Conservation (phyloP, 2,888 invertebrate species). For the Drosophila longiperda region DNA sequence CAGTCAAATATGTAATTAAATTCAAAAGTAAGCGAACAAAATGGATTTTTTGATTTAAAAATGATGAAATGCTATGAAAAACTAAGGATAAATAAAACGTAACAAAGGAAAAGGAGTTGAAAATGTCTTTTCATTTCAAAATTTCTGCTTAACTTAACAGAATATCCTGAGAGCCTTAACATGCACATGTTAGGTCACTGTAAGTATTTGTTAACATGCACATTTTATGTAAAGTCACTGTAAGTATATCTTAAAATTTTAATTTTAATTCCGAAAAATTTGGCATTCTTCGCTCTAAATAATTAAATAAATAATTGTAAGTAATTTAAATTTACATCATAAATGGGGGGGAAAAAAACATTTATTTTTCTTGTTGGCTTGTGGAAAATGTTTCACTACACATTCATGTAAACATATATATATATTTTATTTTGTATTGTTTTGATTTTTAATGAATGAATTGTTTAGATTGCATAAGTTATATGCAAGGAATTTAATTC, state of each 20-base stretch:
- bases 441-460: conserved; percentile 2
- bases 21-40: conserved; percentile 63
- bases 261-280: not conserved
- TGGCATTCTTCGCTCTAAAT: not conserved
- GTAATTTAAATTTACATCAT: conserved; percentile 21
- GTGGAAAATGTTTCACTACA: conserved; percentile 57
- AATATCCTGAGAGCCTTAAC: not conserved
- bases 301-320: conserved; percentile 16
- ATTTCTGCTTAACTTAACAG: not conserved
- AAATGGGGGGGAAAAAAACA: conserved; percentile 51
- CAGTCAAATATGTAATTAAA: conserved; percentile 45
- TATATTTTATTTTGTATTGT: conserved; percentile 1
- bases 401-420: conserved; percentile 44
- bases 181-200: conserved; percentile 6
- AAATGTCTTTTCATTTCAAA: not conserved
- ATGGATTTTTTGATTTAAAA: conserved; percentile 50
- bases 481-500: conserved; percentile 51
- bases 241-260: not conserved
- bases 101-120: conserved; percentile 52
- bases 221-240: conserved; percentile 6
- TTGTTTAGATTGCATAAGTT: conserved; percentile 42
- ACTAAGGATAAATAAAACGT: conserved; percentile 60
- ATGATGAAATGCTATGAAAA: conserved; percentile 38
- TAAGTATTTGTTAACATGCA: not conserved
- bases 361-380: conserved; percentile 53